These are phyloP conservation scores for Neria commutata DNA, from an alignment of 2,888 invertebrate genomes.

Conservation along the genomic window DNA sequence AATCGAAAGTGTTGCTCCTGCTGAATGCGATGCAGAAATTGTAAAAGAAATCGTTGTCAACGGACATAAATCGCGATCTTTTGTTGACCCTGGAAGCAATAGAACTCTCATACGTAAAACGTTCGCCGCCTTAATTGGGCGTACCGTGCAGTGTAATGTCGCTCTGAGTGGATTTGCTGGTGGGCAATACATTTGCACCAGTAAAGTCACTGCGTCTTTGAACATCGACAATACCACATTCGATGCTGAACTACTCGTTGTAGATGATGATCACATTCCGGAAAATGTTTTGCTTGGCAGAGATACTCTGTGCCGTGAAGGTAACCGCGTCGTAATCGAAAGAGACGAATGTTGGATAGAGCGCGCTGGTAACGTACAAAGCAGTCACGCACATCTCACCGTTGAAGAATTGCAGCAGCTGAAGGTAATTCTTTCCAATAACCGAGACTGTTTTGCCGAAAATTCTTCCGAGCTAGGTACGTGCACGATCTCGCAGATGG, in stretches of 20 bases:
- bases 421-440: not conserved
- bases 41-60: constrained; percentile 10
- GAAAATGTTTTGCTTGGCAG: constrained; percentile 15
- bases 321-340: not conserved
- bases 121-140: not conserved
- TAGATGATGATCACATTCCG: constrained; percentile 10
- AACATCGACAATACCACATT: constrained; percentile 3
- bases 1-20: not conserved
- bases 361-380: not conserved
- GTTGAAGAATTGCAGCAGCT: not conserved
- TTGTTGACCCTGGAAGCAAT: constrained; percentile 19
- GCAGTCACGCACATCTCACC: not conserved
- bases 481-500: constrained; percentile 6
- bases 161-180: constrained; percentile 12
- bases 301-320: constrained; percentile 7
- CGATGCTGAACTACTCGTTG: constrained; percentile 8
- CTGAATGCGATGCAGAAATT: not conserved
- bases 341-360: not conserved
- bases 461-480: constrained; percentile 2
- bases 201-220: constrained; percentile 6
- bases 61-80: constrained; percentile 1
- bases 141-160: not conserved
- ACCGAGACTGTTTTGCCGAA: not conserved
- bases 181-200: constrained; percentile 9
- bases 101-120: constrained; percentile 12